phyloP scores from a whole-genome alignment of 2,888 invertebrate genomes.

The Hyposoter didymator region DNA sequence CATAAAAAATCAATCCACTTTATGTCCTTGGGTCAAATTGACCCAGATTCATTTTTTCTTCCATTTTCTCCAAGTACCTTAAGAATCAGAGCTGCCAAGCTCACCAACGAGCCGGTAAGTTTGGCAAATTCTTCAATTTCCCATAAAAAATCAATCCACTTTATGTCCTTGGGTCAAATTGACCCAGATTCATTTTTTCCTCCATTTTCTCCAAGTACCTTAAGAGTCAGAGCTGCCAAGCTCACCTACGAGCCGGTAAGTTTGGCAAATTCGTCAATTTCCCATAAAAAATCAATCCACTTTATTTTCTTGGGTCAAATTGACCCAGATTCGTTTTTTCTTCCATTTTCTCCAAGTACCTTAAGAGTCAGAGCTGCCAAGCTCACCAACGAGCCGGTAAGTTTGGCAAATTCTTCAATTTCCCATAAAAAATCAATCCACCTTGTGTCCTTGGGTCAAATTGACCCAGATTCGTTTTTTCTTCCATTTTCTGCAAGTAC shows the following conservation, averaged over 20 bases:
- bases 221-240: constrained; percentile 83
- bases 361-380: constrained; percentile 83
- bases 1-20: too few species aligned
- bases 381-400: constrained; percentile 83
- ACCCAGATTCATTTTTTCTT: too few species aligned
- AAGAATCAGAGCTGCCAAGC: constrained; percentile 83
- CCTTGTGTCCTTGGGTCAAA: background rate
- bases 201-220: background rate
- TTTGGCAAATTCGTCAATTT: constrained; percentile 26
- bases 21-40: too few species aligned
- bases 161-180: background rate
- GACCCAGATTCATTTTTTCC: background rate
- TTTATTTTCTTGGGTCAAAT: background rate
- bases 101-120: constrained; percentile 84
- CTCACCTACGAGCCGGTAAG: constrained; percentile 84
- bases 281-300: too few species aligned
- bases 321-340: background rate
- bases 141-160: too few species aligned
- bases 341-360: background rate
- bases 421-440: too few species aligned
- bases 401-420: constrained; percentile 60
- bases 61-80: too few species aligned
- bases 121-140: too few species aligned
- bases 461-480: background rate
- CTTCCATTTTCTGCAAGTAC: background rate